Conservation (phyloP, 2,888 invertebrate species). For the Capitulum mitella region DNA sequence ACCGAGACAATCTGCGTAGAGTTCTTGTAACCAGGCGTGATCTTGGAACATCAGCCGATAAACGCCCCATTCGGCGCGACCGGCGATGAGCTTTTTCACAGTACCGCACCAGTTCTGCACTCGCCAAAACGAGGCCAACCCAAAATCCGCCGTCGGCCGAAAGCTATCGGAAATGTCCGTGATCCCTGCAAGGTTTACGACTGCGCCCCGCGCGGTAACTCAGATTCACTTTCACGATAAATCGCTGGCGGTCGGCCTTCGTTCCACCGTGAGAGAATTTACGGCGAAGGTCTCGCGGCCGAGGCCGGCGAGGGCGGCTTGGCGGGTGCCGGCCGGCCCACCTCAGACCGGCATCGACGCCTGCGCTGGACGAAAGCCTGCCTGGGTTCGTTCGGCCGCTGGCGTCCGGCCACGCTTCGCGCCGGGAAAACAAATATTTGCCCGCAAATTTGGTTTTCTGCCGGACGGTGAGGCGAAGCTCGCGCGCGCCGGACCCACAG, state of each 20-base stretch:
- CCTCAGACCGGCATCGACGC: background rate
- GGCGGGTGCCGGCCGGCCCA: no score
- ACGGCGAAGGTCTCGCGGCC: background rate
- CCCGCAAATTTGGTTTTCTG: constrained; percentile 17
- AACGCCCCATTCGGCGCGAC: no score
- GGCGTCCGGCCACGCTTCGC: background rate
- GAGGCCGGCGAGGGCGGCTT: background rate
- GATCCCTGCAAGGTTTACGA: background rate
- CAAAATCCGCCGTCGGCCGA: no score
- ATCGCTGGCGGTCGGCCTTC: background rate
- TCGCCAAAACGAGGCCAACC: no score
- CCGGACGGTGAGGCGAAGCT: background rate
- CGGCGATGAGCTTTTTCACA: no score
- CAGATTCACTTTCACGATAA: constrained; percentile 5
- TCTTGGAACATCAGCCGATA: no score
- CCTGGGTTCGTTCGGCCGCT: background rate
- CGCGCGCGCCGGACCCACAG: no score
- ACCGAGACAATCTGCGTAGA: no score
- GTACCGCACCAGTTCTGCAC: no score
- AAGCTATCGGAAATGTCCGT: background rate
- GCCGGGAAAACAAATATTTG: background rate
- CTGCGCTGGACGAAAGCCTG: background rate
- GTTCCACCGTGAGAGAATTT: background rate
- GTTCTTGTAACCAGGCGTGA: no score
- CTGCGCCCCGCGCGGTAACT: background rate